Base-by-base conservation (phyloP, 2,888 invertebrate species). In the Oscheius sp. region DNA sequence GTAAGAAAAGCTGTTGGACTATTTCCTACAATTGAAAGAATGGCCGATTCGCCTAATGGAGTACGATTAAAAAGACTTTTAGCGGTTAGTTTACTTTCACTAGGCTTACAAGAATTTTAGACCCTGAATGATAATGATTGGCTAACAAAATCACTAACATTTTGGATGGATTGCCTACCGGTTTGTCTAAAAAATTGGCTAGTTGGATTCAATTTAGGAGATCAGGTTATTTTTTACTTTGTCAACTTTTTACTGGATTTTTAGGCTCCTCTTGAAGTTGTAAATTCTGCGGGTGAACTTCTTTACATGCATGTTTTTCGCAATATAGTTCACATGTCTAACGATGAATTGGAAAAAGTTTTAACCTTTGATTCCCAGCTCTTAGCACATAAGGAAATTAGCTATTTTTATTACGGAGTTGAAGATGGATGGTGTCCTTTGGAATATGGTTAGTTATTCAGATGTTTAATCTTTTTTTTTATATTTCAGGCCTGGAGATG, bases 11-110 rank as follows among this genome's bases (percentile, higher is more conserved):
- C 80, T 1, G 75, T 86, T 45, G 84, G 78, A 1, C 73, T 86
- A 21, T 86, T 86, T 69, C 86, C 86, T 1, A 85, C 86, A 1
- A 73, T 86, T 16, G 84, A 83, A 55, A 71, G 82, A n/a, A 86
- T 86, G 86, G 84, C 84, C 7, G 73, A 71, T 1, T 80, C 83
- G 2, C 84, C 85, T 0, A 84, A 84, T 76, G 86, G 86, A n/a
- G 68, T 72, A n/a, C 72, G 80, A 49, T 63, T 85, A 23, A 63
- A 74, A 53, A 74, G 80, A 69, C 66, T 83, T 25, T 70, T 85
- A 1, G 72, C 78, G 74, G 86, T 86, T 52, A 59, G 5, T 55
- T 0, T 29, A n/a, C 53, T 53, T 41, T 55, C 23, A 29, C 6
- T 21, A 35, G 13, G 1, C 23, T 6, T 3, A 25, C 7, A 71